phyloP scores from a whole-genome alignment of 2,888 invertebrate genomes.

The Horisme vitalbata region DNA sequence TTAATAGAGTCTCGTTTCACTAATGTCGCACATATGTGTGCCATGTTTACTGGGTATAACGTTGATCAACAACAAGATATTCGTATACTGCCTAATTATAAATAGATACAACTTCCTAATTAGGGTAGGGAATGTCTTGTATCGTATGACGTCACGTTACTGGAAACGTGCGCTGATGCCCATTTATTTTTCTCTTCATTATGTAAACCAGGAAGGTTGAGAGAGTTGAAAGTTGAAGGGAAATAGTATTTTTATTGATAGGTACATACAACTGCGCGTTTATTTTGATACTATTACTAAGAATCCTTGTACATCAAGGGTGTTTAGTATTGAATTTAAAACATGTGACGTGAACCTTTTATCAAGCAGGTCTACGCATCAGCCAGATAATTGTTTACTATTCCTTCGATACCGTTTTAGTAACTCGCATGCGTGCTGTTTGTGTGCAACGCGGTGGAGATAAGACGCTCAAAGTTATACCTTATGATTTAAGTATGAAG shows the following conservation, averaged over 20 bases:
- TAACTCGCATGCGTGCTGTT: slow-evolving; percentile 59
- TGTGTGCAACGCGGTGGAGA: slow-evolving; percentile 48
- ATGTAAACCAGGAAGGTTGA: neutral
- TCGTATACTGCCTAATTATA: slow-evolving; percentile 46
- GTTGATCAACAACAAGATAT: slow-evolving; percentile 68
- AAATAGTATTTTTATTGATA: slow-evolving; percentile 6
- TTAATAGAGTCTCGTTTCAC: slow-evolving; percentile 75
- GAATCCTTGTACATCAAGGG: slow-evolving; percentile 44
- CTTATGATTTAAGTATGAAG: slow-evolving; percentile 47
- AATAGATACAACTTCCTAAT: slow-evolving; percentile 56
- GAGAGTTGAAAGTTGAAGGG: neutral
- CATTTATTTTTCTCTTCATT: neutral
- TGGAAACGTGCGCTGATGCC: neutral
- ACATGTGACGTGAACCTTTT: slow-evolving; percentile 61
- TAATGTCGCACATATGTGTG: slow-evolving; percentile 78
- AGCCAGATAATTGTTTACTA: slow-evolving; percentile 73
- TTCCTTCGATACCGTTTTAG: slow-evolving; percentile 70
- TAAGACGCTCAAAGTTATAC: slow-evolving; percentile 39
- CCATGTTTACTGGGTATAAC: slow-evolving; percentile 70
- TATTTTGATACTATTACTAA: slow-evolving; percentile 35
- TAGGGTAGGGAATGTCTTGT: slow-evolving; percentile 51
- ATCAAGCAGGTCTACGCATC: slow-evolving; percentile 65
- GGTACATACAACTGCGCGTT: slow-evolving; percentile 13
- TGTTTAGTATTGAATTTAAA: slow-evolving; percentile 48
- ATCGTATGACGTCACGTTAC: slow-evolving; percentile 41